A percentile compares a stretch with the other conserved stretches of the same genome.
phyloP scores from a whole-genome alignment of 2,797 vertebrate species.

The Enteromius unitaeniatus region DNA sequence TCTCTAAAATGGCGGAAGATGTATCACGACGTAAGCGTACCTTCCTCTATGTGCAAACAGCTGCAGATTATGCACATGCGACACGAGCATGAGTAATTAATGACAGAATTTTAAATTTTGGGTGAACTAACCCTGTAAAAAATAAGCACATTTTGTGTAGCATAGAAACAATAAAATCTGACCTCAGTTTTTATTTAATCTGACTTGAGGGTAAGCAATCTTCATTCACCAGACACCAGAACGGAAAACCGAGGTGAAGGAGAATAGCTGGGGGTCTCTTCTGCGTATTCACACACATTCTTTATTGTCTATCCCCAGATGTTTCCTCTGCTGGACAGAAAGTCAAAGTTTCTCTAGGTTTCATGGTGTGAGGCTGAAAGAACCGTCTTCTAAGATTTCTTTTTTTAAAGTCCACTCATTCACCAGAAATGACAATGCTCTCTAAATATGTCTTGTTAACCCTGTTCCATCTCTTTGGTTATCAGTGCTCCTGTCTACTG shows the following conservation, averaged over 20 bases:
- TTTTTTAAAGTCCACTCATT: slow-evolving; percentile 58
- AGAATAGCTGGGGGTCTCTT: slow-evolving; percentile 3
- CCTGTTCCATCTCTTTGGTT: slow-evolving; percentile 66
- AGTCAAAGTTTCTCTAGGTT: slow-evolving; percentile 70
- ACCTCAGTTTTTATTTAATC: background rate
- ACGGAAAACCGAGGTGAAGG: slow-evolving; percentile 32
- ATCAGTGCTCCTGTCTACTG: slow-evolving; percentile 73
- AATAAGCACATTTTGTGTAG: background rate
- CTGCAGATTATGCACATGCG: no score
- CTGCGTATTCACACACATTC: slow-evolving; percentile 31
- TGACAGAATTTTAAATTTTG: no score
- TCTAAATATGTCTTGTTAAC: slow-evolving; percentile 76
- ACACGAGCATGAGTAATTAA: no score
- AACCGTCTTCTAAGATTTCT: slow-evolving; percentile 63
- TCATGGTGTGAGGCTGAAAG: slow-evolving; percentile 60
- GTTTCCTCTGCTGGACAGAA: slow-evolving; percentile 63
- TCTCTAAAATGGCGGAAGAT: no score
- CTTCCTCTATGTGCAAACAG: no score
- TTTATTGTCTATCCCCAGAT: slow-evolving; percentile 64
- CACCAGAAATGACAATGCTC: slow-evolving; percentile 74
- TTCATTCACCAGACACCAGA: slow-evolving; percentile 11
- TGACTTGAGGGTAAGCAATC: slow-evolving; percentile 4
- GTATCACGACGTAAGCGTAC: no score
- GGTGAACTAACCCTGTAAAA: no score
- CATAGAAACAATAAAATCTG: background rate